Conservation (phyloP, 2,797 vertebrate genomes). For the Ctenopoma multispine region DNA sequence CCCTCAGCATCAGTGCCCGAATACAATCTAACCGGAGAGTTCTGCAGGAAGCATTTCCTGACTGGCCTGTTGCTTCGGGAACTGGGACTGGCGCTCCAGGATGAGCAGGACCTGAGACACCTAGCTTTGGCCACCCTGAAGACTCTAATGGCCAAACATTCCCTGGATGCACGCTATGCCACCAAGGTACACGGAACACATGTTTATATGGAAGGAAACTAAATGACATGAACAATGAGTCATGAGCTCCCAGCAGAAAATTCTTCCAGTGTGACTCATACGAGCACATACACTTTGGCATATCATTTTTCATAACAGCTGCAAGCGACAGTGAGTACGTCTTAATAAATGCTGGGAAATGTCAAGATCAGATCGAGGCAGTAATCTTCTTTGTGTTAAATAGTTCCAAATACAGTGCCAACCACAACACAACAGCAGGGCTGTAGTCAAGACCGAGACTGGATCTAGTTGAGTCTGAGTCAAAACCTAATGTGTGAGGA, state of each 20-base stretch:
- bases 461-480: conserved; percentile 2
- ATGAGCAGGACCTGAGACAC: conserved; percentile 96
- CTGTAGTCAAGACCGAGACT: conserved; percentile 21
- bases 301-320: conserved; percentile 62
- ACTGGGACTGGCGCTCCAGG: conserved; percentile 95
- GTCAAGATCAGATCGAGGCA: conserved; percentile 51
- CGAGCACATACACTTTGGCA: conserved; percentile 32
- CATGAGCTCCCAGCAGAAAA: conserved; percentile 35
- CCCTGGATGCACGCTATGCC: conserved; percentile 93
- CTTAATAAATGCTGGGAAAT: conserved; percentile 58
- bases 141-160: conserved; percentile 98
- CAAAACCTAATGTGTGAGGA: conserved; percentile 34
- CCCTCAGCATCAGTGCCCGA: conserved; percentile 86
- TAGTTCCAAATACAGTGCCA: conserved; percentile 30
- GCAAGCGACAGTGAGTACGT: conserved; percentile 24
- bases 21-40: conserved; percentile 97
- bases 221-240: conserved; percentile 41
- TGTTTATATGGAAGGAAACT: conserved; percentile 45
- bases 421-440: conserved; percentile 47
- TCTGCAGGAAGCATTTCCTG: conserved; percentile 97
- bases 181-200: conserved; percentile 84
- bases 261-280: conserved; percentile 55
- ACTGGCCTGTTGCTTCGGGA: conserved; percentile 95
- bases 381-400: conserved; percentile 48
- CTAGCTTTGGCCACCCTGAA: conserved; percentile 95